Conservation (phyloP, 2,797 vertebrate genomes). For the Mormyrops attenuatus region DNA sequence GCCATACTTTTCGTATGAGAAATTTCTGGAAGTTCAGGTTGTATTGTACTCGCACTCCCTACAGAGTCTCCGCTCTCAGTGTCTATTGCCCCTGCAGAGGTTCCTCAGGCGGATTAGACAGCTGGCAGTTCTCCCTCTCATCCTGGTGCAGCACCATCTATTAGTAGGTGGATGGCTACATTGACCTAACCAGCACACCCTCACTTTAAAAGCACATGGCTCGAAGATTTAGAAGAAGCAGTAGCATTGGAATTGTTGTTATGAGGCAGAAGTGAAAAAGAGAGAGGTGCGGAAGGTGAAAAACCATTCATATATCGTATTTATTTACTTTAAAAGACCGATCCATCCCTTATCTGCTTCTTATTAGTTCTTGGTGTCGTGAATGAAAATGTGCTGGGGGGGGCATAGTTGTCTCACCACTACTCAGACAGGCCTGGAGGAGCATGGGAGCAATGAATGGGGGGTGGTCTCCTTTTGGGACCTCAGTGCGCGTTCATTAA, state of each 20-base stretch:
- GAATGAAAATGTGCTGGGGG: background rate
- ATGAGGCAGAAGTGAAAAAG: background rate
- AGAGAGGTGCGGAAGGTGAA: background rate
- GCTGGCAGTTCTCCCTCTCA: background rate
- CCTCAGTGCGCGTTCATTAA: background rate
- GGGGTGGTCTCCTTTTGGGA: background rate
- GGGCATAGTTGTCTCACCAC: background rate
- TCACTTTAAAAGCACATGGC: background rate
- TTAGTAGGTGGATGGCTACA: background rate
- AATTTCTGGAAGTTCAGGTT: background rate
- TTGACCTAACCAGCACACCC: background rate
- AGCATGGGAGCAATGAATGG: background rate
- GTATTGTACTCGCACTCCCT: background rate
- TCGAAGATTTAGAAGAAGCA: background rate
- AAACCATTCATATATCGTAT: background rate
- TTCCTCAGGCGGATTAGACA: background rate
- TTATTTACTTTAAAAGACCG: background rate
- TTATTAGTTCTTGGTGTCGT: background rate
- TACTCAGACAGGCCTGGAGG: background rate
- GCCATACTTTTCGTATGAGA: background rate
- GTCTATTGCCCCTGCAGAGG: background rate
- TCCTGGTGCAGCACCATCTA: background rate
- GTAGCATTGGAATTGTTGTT: background rate
- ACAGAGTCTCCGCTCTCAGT: background rate
- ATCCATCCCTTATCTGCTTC: background rate